phyloP scores from a whole-genome alignment of 1,140 invertebrate genomes.

The Homarus americanus region DNA sequence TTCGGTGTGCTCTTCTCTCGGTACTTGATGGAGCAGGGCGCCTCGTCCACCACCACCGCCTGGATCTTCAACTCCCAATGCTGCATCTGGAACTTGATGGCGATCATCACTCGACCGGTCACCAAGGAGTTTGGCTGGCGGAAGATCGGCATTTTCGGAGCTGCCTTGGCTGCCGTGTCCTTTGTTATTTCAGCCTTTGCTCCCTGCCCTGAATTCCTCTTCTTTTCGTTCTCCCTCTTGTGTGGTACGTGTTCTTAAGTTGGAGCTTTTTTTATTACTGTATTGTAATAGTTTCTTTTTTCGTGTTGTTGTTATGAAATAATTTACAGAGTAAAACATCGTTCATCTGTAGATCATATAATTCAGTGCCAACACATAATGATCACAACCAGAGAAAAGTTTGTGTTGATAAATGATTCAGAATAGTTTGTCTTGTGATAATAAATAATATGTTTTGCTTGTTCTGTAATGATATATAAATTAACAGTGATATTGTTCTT shows the following conservation, averaged over 20 bases:
- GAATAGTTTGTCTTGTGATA: too few species aligned
- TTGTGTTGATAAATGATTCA: too few species aligned
- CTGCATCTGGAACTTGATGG: slow-evolving; percentile 33
- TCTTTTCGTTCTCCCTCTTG: slow-evolving; percentile 53
- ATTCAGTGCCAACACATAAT: too few species aligned
- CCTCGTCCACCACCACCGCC: slow-evolving; percentile 47
- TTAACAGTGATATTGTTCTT: too few species aligned
- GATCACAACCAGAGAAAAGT: too few species aligned
- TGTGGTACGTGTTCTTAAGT: slow-evolving; percentile 52
- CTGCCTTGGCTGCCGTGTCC: background rate
- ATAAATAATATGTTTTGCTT: too few species aligned
- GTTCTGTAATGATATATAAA: too few species aligned
- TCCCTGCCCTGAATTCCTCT: slow-evolving; percentile 47
- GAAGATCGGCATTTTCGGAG: slow-evolving; percentile 19
- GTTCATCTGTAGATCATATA: too few species aligned
- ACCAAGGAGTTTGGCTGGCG: slow-evolving; percentile 50
- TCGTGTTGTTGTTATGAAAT: too few species aligned
- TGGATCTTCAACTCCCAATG: slow-evolving; percentile 57
- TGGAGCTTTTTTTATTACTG: too few species aligned
- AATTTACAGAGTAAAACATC: too few species aligned
- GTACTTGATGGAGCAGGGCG: slow-evolving; percentile 9
- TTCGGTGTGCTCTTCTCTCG: slow-evolving; percentile 62
- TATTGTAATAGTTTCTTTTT: too few species aligned
- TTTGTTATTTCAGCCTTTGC: slow-evolving; percentile 50
- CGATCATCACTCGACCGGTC: slow-evolving; percentile 26